phyloP scores from a whole-genome alignment of 2,113 vertebrate species.

The Naja naja region DNA sequence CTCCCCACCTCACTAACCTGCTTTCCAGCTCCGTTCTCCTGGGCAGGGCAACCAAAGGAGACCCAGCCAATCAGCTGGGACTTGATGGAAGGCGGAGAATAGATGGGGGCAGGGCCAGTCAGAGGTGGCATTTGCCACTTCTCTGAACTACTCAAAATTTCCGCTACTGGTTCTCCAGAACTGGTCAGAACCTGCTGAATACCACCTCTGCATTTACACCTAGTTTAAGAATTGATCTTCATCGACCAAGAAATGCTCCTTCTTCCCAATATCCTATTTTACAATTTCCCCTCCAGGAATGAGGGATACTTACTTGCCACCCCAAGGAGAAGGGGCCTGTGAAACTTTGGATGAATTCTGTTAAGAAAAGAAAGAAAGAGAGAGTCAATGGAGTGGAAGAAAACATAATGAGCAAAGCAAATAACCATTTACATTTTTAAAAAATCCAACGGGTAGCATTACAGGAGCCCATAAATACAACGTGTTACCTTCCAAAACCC shows the following conservation, averaged over 20 bases:
- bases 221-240: conserved; percentile 33
- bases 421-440: not conserved
- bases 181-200: too few relatives aligned
- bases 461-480: not conserved
- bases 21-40: too few relatives aligned
- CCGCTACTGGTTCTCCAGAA: too few relatives aligned
- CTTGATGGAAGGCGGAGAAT: too few relatives aligned
- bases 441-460: not conserved
- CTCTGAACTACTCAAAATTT: too few relatives aligned
- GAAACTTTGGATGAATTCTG: conserved; percentile 94
- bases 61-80: too few relatives aligned
- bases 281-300: conserved; percentile 42
- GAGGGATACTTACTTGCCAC: conserved; percentile 88
- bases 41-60: too few relatives aligned
- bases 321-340: conserved; percentile 94
- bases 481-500: not conserved
- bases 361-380: conserved; percentile 59
- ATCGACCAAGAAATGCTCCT: conserved; percentile 10
- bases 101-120: too few relatives aligned
- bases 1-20: too few relatives aligned
- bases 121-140: too few relatives aligned
- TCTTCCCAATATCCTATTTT: not conserved
- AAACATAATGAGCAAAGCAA: not conserved
- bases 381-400: not conserved
- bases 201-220: not conserved